Percentiles rank a stretch among this genome's conserved stretches.
These are phyloP conservation scores for Neopelma chrysocephalum DNA, from an alignment of 2,797 vertebrate species.

Conservation along the genomic window DNA sequence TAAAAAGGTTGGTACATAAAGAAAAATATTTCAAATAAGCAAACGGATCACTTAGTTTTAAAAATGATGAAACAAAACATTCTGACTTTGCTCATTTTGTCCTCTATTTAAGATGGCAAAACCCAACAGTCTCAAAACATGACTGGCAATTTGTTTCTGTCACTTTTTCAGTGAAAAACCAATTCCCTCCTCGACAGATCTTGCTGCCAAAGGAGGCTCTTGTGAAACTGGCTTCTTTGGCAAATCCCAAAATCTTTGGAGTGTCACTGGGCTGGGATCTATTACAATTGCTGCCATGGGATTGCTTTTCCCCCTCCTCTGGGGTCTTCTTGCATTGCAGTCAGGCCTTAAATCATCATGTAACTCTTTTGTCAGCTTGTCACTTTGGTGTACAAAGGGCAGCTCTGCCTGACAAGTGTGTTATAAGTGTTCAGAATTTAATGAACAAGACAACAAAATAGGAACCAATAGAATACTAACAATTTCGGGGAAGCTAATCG, in stretches of 20 bases:
- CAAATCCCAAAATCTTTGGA: background rate
- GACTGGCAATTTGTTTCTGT: background rate
- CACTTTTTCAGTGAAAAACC: background rate
- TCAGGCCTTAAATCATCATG: constrained; percentile 2
- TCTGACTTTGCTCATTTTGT: background rate
- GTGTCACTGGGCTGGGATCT: background rate
- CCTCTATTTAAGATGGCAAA: background rate
- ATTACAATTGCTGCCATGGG: background rate
- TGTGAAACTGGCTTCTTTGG: background rate
- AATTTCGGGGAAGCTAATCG: constrained; percentile 26
- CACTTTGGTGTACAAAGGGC: background rate
- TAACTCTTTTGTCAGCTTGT: constrained; percentile 7
- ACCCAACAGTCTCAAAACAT: background rate
- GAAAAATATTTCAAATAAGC: background rate
- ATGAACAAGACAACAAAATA: constrained; percentile 29
- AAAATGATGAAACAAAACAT: background rate
- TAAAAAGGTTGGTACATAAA: background rate
- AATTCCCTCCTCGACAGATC: background rate
- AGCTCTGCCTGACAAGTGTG: constrained; percentile 18
- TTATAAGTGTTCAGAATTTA: constrained; percentile 16
- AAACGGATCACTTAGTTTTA: background rate
- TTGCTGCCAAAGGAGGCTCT: background rate
- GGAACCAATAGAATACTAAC: constrained; percentile 9
- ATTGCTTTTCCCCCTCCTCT: background rate
- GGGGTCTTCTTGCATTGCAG: background rate